A percentile compares a stretch with the other conserved stretches of the same genome.
Evolutionary conservation across 2,797 vertebrate genomes (phyloP).

Genomic region (Muscicapa striata): DNA sequence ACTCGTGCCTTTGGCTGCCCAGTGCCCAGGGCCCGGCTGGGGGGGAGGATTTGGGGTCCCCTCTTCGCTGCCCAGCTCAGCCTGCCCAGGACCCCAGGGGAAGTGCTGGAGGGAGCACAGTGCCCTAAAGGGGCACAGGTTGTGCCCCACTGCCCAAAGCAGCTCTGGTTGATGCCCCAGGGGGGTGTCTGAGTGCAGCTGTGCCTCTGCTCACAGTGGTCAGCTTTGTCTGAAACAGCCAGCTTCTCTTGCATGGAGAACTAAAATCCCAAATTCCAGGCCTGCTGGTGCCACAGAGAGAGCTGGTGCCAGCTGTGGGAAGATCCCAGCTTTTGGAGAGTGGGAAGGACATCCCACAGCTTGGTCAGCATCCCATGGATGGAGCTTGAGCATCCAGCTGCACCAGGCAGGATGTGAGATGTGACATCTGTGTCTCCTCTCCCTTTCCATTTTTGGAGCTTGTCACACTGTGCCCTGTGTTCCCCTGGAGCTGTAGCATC

Average conservation of each 20-base stretch:
- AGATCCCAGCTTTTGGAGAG: no score
- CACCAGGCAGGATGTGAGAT: accelerated
- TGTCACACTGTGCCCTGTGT: accelerated
- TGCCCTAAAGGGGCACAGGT: not conserved
- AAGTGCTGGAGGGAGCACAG: not conserved
- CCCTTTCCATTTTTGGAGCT: no score
- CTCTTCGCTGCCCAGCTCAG: no score
- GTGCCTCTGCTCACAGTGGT: accelerated
- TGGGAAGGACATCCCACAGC: not conserved
- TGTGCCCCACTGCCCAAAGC: accelerated
- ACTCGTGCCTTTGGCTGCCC: accelerated
- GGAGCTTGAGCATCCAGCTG: not conserved
- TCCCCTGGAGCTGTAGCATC: accelerated
- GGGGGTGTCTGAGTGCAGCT: not conserved
- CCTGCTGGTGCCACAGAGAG: not conserved
- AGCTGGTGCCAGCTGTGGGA: not conserved
- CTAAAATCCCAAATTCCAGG: not conserved
- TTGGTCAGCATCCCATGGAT: not conserved
- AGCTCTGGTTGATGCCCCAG: no score
- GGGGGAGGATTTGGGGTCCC: not conserved
- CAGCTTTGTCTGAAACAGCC: not conserved
- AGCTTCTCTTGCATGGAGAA: not conserved
- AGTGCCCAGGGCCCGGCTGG: accelerated
- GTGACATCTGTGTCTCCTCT: not conserved
- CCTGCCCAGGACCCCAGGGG: not conserved